Base-by-base conservation (phyloP, 2,888 invertebrate genomes). In the Diplolepis rosae region DNA sequence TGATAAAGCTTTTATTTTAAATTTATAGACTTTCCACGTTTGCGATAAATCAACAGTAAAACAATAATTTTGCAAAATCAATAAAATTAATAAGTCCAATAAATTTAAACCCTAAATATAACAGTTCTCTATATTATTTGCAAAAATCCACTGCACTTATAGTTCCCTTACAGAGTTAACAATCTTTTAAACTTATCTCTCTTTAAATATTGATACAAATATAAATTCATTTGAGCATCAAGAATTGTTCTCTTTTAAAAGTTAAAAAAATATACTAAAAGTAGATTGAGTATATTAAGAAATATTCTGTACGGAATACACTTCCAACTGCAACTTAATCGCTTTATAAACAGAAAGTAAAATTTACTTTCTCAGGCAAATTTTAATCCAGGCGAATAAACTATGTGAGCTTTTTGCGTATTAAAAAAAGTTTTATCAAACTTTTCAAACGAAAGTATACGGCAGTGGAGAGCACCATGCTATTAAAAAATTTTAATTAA, bases 1-100 rank as follows among this genome's bases (percentile, higher is more conserved):
- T 61, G 39, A 61, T 39, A 61, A 61, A 35, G 15, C n/a, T 39
- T 61, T 61, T 61, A 61, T 61, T 61, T 61, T 15, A 39, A 24
- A n/a, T 42, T 42, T 42, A 42, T 45, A 48, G 22, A 22, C 48
- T 39, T 35, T 61, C 39, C 13, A 15, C 39, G 27, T 61, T 9
- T 42, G 61, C 39, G 61, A 61, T 61, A 61, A n/a, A 42, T 4
- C 15, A 61, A 61, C 61, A 39, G 35, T 61, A 6, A 61, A 24
- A 39, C 32, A 52, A 27, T 39, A 13, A 56, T 56, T 39, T 61
- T 22, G 24, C 4, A 61, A 61, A n/a, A 27, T 24, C 39, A 24
- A 61, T 24, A 24, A 61, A 39, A 35, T 18, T 32, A 6, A 39
- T 24, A 13, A 18, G n/a, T n/a, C n/a, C 39, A 24, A 61, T 24